These are phyloP conservation scores for Datnioides undecimradiatus DNA, from an alignment of 2,113 vertebrate genomes.

Conservation along the genomic window DNA sequence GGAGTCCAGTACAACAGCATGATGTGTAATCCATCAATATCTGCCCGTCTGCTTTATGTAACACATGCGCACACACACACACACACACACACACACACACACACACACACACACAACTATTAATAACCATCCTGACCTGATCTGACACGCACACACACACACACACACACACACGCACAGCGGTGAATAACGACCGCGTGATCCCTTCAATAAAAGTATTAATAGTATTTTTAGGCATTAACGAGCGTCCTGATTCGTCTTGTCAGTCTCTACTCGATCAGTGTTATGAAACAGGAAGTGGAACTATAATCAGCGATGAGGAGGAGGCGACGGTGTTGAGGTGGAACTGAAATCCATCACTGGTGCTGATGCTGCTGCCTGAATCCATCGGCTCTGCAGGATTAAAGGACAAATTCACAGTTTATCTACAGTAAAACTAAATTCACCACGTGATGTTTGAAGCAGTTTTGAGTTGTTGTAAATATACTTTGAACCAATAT, in stretches of 20 bases:
- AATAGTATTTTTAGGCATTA: not conserved
- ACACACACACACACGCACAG: not conserved
- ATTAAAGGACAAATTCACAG: not conserved
- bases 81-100: not conserved
- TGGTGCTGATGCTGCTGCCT: not conserved
- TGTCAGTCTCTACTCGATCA: not conserved
- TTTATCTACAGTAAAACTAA: not conserved
- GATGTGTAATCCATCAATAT: constrained; percentile 59
- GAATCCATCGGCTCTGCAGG: not conserved
- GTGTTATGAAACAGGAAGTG: not conserved
- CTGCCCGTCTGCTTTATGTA: constrained; percentile 39
- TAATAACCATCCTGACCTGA: too few species aligned
- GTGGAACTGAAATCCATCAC: not conserved
- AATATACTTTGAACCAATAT: not conserved
- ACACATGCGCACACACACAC: constrained; percentile 35
- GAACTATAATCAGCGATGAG: not conserved
- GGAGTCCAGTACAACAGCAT: constrained; percentile 2
- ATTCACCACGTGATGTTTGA: too few species aligned
- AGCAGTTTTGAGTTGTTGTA: not conserved
- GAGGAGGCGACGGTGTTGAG: too few species aligned
- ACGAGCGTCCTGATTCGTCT: not conserved
- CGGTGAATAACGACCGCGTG: not conserved
- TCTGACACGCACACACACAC: not conserved
- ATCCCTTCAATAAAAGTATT: not conserved
- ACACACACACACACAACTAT: constrained; percentile 9